A percentile compares a stretch with the other conserved stretches of the same genome.
Conservation (phyloP, 1,140 invertebrate species). For the Solen grandis region DNA sequence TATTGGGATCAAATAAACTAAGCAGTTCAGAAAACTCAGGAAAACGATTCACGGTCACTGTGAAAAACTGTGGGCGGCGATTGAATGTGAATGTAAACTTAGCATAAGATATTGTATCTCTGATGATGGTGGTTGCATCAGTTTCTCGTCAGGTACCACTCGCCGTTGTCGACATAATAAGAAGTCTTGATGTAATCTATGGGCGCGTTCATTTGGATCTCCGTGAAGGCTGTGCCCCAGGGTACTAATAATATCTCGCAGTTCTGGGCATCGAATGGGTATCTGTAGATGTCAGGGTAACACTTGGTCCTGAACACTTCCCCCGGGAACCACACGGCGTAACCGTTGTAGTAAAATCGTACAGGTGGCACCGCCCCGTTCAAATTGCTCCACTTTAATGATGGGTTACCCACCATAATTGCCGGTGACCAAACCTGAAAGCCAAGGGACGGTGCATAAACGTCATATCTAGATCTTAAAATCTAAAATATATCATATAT, state of each 20-base stretch:
- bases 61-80: too few species aligned
- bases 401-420: conserved; percentile 21
- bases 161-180: conserved; percentile 33
- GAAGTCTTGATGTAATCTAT: background rate
- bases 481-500: too few species aligned
- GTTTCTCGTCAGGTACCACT: conserved; percentile 28
- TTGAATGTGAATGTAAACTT: too few species aligned
- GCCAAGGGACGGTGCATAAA: too few species aligned
- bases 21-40: conserved; percentile 9
- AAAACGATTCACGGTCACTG: too few species aligned
- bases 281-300: conserved; percentile 25
- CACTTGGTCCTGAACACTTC: conserved; percentile 36
- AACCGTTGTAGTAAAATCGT: conserved; percentile 32
- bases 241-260: conserved; percentile 16
- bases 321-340: conserved; percentile 24
- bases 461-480: too few species aligned
- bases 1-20: conserved; percentile 17
- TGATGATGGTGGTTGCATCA: too few species aligned
- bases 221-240: background rate
- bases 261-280: conserved; percentile 32
- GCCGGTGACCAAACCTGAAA: conserved; percentile 22
- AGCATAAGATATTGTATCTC: too few species aligned
- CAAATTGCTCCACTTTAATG: conserved; percentile 6
- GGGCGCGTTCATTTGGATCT: background rate
- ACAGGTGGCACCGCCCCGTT: conserved; percentile 3